Evolutionary conservation across 2,888 invertebrate genomes (phyloP).

Genomic region (Metallyticus violacea): DNA sequence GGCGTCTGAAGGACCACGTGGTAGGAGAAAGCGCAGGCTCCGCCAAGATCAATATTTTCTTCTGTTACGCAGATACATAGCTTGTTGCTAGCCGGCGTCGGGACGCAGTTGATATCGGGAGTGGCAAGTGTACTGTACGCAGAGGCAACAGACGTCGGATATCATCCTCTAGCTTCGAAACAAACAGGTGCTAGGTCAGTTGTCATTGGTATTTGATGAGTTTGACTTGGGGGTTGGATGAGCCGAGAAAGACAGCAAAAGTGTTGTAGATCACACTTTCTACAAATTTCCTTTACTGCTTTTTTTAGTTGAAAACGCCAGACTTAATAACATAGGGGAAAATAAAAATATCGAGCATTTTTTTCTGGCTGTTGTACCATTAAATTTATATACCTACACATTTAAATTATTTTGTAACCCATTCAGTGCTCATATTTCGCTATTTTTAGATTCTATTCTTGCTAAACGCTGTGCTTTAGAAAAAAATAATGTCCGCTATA

Average conservation of each 20-base stretch:
- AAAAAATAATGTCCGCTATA: too few species aligned
- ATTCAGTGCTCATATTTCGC: too few species aligned
- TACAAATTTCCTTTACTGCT: too few species aligned
- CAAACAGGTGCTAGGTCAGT: not conserved
- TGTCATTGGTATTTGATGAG: not conserved
- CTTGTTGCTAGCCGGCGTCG: conserved; percentile 6
- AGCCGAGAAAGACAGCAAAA: not conserved
- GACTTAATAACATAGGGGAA: too few species aligned
- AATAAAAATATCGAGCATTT: too few species aligned
- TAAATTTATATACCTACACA: too few species aligned
- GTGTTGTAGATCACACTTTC: too few species aligned
- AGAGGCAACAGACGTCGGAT: not conserved
- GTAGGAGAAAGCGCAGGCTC: conserved; percentile 15
- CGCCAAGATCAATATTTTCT: conserved; percentile 15
- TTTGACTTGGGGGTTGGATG: not conserved
- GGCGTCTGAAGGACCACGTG: conserved; percentile 18
- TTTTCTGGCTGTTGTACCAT: too few species aligned
- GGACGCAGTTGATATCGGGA: conserved; percentile 16
- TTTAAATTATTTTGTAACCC: too few species aligned
- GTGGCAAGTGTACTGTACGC: not conserved
- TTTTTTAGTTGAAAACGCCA: too few species aligned
- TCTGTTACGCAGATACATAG: conserved; percentile 7
- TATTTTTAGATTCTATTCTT: too few species aligned
- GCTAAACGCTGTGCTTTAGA: too few species aligned
- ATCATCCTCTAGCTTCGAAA: not conserved